Base-by-base conservation (phyloP, 2,113 vertebrate genomes). In the Nycticryphes semicollaris region DNA sequence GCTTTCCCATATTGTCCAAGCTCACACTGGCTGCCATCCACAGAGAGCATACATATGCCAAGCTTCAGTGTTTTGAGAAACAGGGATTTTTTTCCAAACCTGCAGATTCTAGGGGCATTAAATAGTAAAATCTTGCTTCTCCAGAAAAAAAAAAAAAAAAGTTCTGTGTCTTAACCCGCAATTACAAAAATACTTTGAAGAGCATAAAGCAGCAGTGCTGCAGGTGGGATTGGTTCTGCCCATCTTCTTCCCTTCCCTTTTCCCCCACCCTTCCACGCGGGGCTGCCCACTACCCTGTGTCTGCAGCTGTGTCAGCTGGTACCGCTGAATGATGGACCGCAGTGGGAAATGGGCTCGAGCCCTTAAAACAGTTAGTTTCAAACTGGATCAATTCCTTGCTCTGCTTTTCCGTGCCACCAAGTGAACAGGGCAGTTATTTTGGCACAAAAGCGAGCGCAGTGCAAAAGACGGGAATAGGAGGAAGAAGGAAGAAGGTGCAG, bases 401-500 rank as follows among this genome's bases (percentile, higher is more conserved):
- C 60, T 69, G 39, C 10, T 67, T 81, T 84, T 35, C 39, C 12
- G 1, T 35, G 50, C 27, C 37, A 33, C 24, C 6, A 27, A 4
- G 0, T 5, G 28, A 30, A 43, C 8, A 23, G 47, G 35, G 43
- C 9, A 14, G 25, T 8, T 64, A 18, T 23, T 74, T 62, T 43
- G 56, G 47, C 64, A 47, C 11, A 28, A 47, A 13, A 54, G 31
- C 48, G 39, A 20, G 28, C 0, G 0, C 0, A 0, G 35, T 48
- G 41, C 47, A 28, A 75, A 87, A 39, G 53, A 48, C 57, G 72
- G 37, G 62, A 78, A 31, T 18, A 22, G 3, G 7, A 0, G 1
- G 7, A 28, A 82, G 79, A 41, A 23, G 21, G 59, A 62, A 75
- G 24, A 9, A 63, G 20, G 13, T 25, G 12, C 13, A 10, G 47